phyloP scores from a whole-genome alignment of 2,113 vertebrate species.

The Turdus rufiventris region DNA sequence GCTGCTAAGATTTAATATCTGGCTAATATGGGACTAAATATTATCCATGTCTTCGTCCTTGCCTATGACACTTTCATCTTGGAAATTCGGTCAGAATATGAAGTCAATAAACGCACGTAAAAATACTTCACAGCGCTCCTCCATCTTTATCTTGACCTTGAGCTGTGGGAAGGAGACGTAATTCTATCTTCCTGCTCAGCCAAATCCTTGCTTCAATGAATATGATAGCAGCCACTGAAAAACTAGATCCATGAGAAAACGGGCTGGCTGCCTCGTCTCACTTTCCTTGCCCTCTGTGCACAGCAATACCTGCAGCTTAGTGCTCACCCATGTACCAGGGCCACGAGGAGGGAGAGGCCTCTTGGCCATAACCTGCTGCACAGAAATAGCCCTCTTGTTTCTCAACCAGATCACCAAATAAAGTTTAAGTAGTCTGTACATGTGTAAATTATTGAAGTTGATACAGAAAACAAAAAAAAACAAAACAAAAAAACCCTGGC shows the following conservation, averaged over 20 bases:
- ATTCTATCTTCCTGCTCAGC: constrained; percentile 46
- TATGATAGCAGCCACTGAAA: constrained; percentile 56
- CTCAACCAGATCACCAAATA: background rate
- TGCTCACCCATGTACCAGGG: background rate
- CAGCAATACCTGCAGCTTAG: background rate
- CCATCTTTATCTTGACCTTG: constrained; percentile 53
- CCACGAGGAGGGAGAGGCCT: background rate
- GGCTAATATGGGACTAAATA: background rate
- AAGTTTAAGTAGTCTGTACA: background rate
- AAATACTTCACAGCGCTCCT: background rate
- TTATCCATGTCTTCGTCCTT: background rate
- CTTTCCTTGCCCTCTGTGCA: background rate
- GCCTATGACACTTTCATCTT: background rate
- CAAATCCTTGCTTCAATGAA: constrained; percentile 66
- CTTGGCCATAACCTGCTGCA: background rate
- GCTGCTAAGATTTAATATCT: background rate
- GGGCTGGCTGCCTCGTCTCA: background rate
- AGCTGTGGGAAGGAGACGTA: constrained; percentile 49
- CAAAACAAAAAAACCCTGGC: accelerated
- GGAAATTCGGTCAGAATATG: background rate
- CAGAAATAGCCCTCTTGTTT: background rate
- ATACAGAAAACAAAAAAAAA: background rate
- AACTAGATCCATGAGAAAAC: constrained; percentile 63
- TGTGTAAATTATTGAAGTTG: background rate
- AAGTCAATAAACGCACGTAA: background rate